Conservation (phyloP, 1,140 invertebrate species). For the Tribolium madens region DNA sequence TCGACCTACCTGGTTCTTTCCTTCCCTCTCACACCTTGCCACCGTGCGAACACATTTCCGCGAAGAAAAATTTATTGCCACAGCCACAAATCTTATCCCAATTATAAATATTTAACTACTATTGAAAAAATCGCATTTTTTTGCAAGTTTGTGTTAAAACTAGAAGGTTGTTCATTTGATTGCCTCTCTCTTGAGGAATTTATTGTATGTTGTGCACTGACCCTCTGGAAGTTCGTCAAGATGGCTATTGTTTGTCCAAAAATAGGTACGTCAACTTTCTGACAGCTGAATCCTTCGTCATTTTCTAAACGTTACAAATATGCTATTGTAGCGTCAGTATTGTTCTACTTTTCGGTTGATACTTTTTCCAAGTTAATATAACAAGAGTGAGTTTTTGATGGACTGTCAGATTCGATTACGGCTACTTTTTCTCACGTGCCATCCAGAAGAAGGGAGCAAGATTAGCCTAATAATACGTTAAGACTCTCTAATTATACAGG, state of each 20-base stretch:
- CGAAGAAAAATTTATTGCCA: too few species aligned
- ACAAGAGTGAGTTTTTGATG: constrained; percentile 25
- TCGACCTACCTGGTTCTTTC: constrained; percentile 18
- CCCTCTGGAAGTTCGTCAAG: constrained; percentile 29
- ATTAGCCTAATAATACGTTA: too few species aligned
- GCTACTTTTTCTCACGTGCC: constrained; percentile 30
- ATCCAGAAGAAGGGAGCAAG: neutral
- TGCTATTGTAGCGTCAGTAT: constrained; percentile 48
- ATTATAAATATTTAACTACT: too few species aligned
- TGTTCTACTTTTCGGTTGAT: constrained; percentile 46
- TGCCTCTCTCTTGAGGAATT: neutral
- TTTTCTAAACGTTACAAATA: constrained; percentile 56
- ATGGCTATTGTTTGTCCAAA: constrained; percentile 8
- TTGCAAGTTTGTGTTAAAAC: neutral
- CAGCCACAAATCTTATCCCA: too few species aligned
- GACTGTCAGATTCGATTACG: constrained; percentile 40
- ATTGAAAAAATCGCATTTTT: too few species aligned
- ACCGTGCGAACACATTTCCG: constrained; percentile 39
- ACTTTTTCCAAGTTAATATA: constrained; percentile 37
- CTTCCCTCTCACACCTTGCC: constrained; percentile 33
- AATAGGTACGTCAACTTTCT: constrained; percentile 30
- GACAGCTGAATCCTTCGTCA: constrained; percentile 46
- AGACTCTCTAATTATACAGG: too few species aligned
- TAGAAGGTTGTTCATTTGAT: neutral
- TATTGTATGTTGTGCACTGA: constrained; percentile 14